phyloP scores from a whole-genome alignment of 2,113 vertebrate genomes.

The Planiliza haematocheilus region DNA sequence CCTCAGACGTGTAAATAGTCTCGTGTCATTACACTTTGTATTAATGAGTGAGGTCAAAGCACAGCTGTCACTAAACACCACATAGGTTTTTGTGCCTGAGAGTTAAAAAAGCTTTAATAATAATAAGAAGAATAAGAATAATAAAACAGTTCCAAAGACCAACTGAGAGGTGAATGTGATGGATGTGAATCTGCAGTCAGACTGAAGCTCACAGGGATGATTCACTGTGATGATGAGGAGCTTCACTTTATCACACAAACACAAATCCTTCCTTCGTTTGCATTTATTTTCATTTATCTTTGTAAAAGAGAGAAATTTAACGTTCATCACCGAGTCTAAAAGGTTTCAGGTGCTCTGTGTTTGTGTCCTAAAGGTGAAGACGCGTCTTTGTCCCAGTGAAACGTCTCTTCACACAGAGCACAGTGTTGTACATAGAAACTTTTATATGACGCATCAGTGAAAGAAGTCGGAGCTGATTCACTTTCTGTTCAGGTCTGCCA shows the following conservation, averaged over 20 bases:
- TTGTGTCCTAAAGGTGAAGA: constrained; percentile 18
- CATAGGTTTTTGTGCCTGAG: constrained; percentile 65
- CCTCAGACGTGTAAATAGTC: constrained; percentile 72
- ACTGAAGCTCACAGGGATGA: constrained; percentile 17
- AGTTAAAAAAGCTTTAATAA: constrained; percentile 70
- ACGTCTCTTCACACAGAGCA: constrained; percentile 30
- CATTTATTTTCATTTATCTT: too few relatives aligned
- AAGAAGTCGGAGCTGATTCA: constrained; percentile 20
- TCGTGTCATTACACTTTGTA: constrained; percentile 55
- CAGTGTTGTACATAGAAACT: constrained; percentile 56
- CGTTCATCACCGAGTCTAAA: too few relatives aligned
- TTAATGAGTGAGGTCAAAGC: constrained; percentile 37
- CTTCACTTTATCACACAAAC: too few relatives aligned
- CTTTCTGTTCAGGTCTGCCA: too few relatives aligned
- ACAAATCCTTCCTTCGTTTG: too few relatives aligned
- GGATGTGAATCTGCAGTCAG: constrained; percentile 14
- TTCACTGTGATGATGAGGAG: not conserved
- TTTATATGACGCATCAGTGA: constrained; percentile 48
- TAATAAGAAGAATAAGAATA: constrained; percentile 13
- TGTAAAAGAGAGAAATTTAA: too few relatives aligned
- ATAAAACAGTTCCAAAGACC: constrained; percentile 55
- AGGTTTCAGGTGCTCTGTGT: not conserved
- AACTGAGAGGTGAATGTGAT: constrained; percentile 9
- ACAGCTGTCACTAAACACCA: constrained; percentile 46
- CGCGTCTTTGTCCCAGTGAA: not conserved